phyloP scores from a whole-genome alignment of 2,888 invertebrate genomes.

The Halocaridina rubra region DNA sequence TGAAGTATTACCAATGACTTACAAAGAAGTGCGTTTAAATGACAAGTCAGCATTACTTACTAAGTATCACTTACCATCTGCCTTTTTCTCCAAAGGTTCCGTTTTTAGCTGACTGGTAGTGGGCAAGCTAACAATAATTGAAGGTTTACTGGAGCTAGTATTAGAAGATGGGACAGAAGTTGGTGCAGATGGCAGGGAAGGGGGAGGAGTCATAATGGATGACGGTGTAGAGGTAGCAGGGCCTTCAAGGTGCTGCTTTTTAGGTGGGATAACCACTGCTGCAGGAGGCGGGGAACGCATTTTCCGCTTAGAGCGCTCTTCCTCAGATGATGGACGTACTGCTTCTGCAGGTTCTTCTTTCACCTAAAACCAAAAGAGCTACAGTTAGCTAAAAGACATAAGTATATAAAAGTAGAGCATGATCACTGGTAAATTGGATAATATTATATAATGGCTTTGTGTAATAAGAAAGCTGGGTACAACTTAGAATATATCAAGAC shows the following conservation, averaged over 20 bases:
- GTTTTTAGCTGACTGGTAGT: slow-evolving; percentile 34
- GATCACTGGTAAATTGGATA: no score
- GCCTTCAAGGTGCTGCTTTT: slow-evolving; percentile 50
- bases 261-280: slow-evolving; percentile 42
- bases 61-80: slow-evolving; percentile 49
- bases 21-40: no score
- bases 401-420: no score
- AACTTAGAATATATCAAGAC: no score
- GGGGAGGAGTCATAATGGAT: background rate
- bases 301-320: slow-evolving; percentile 53
- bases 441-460: no score
- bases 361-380: slow-evolving; percentile 17
- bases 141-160: slow-evolving; percentile 23
- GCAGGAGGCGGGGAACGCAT: slow-evolving; percentile 53
- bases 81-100: slow-evolving; percentile 53
- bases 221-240: slow-evolving; percentile 13
- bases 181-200: background rate
- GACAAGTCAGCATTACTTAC: no score
- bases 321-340: slow-evolving; percentile 3
- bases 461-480: no score
- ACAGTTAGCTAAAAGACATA: background rate
- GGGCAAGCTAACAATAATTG: slow-evolving; percentile 47
- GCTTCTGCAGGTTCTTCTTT: slow-evolving; percentile 55
- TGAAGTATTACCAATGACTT: no score
- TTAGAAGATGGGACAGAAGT: background rate